Base-by-base conservation (phyloP, 2,888 invertebrate species). In the Rosalia funebris region DNA sequence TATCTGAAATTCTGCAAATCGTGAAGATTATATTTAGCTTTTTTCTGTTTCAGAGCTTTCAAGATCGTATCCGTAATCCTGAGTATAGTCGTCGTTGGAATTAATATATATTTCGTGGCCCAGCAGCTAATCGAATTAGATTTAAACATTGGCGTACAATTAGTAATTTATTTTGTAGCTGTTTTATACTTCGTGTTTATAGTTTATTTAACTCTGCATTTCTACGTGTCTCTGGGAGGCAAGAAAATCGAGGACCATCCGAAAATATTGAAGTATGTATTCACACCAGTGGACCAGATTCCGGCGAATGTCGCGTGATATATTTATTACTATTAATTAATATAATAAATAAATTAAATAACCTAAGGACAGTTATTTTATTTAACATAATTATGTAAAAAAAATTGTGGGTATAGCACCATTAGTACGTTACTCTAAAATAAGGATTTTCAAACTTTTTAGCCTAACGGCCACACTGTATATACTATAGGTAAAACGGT, bases 101-200 rank as follows among this genome's bases (percentile, higher is more conserved):
- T 94, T 70, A 94, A 94, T 79, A 83, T 92, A 67, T 92, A 87
- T 77, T 93, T 93, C 80, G 91, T 92, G n/a, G 79, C 84, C 9
- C 84, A 83, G 48, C 87, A 86, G 68, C 84, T 90, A 0, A 71
- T 82, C 11, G 77, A 81, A 3, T 72, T 78, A 1, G 71, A 85
- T 5, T 71, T 83, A 3, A 42, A 60, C 31, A 42, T 47, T 10
- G 25, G 36, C 4, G 36, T 62, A 7, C 39, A 70, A 12, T 41
- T 65, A n/a, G 9, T 65, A 1, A 63, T 75, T 15, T 64, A 64
- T 17, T 25, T 74, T 5, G 3, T 62, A 12, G 67, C 71, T 3
- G 39, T 70, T 4, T 20, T 62, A 10, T 75, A 75, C 52, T 63
- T 66, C 34, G 4, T 66, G 2, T 71, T 75, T 11, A 62, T 73